These are phyloP conservation scores for Paguma larvata DNA, from an alignment of 2,797 vertebrate genomes.

Conservation along the genomic window DNA sequence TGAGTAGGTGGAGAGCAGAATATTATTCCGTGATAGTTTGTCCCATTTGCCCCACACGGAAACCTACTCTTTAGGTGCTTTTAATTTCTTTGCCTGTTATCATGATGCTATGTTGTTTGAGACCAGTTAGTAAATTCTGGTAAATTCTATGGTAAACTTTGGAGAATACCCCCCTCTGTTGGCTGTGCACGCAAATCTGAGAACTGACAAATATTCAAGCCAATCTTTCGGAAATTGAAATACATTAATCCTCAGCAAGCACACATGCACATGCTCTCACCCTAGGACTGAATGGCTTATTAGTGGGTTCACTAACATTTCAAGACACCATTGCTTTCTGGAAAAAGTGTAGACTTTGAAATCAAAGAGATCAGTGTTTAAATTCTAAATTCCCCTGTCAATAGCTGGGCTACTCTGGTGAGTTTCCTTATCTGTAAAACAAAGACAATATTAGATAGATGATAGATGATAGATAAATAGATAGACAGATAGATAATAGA, in stretches of 20 bases:
- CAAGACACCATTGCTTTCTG: not conserved
- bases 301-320: not conserved
- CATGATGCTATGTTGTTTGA: not conserved
- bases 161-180: not conserved
- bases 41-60: not conserved
- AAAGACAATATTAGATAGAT: not conserved
- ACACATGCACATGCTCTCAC: not conserved
- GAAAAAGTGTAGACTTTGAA: not conserved
- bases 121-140: not conserved
- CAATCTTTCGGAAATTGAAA: not conserved
- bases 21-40: not conserved
- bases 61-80: not conserved
- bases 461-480: not conserved
- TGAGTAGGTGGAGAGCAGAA: not conserved
- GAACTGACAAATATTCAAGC: not conserved
- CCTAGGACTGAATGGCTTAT: not conserved
- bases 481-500: not conserved
- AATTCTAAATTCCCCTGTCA: not conserved
- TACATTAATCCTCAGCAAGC: not conserved
- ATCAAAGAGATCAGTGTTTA: not conserved
- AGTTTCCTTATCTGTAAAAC: not conserved
- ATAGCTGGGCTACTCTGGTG: not conserved
- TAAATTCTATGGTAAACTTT: not conserved
- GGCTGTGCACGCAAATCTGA: not conserved
- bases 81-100: not conserved